A percentile compares a stretch with the other conserved stretches of the same genome.
These are phyloP conservation scores for Conus ventricosus DNA, from an alignment of 1,140 invertebrate genomes.

Conservation along the genomic window DNA sequence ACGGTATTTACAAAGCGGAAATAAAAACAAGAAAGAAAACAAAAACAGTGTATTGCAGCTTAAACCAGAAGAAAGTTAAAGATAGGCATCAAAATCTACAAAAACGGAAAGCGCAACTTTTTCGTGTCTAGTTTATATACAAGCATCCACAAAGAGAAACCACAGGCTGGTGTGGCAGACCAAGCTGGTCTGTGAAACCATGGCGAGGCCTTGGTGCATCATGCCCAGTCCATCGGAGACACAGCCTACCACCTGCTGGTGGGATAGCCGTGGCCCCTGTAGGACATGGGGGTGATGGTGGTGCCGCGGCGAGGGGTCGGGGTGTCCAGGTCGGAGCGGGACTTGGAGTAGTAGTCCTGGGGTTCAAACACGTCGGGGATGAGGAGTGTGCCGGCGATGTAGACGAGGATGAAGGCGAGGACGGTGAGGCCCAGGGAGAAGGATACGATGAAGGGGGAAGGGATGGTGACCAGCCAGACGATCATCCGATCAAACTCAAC, in stretches of 20 bases:
- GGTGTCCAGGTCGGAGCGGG: constrained; percentile 20
- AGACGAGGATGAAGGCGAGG: constrained; percentile 48
- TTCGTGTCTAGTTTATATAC: too few relatives aligned
- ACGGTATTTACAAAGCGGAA: too few relatives aligned
- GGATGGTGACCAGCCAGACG: constrained; percentile 46
- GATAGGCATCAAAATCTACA: too few relatives aligned
- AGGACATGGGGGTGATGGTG: constrained; percentile 30
- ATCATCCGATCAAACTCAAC: constrained; percentile 49
- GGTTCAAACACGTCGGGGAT: constrained; percentile 56
- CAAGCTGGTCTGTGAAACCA: too few relatives aligned
- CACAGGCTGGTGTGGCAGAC: too few relatives aligned
- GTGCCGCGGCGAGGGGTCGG: constrained; percentile 11
- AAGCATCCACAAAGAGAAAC: too few relatives aligned
- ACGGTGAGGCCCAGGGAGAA: constrained; percentile 57
- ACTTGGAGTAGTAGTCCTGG: constrained; percentile 26
- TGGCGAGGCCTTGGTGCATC: too few relatives aligned
- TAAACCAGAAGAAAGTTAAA: too few relatives aligned
- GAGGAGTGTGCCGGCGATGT: constrained; percentile 51
- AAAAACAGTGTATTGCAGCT: too few relatives aligned
- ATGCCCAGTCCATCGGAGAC: background rate
- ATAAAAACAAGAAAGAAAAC: too few relatives aligned
- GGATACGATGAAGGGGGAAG: constrained; percentile 49
- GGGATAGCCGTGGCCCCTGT: background rate
- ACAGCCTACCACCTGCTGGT: too few relatives aligned
- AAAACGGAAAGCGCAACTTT: too few relatives aligned